These are phyloP conservation scores for Anthopleura xanthogrammica DNA, from an alignment of 92 coral and sea anemone genomes.

Conservation along the genomic window DNA sequence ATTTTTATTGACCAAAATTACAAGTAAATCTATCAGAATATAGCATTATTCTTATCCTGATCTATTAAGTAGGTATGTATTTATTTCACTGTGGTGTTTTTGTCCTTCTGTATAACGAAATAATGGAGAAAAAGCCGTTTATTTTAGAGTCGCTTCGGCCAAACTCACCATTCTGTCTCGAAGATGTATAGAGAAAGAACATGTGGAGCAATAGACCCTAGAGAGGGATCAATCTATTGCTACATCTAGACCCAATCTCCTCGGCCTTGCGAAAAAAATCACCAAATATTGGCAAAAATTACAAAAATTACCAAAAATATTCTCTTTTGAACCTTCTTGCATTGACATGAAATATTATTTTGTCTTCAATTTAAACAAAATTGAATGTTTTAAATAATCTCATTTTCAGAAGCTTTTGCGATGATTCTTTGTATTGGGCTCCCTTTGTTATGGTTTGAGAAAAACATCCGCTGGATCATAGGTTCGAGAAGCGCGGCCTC, in stretches of 20 bases:
- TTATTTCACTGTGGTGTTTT: not conserved
- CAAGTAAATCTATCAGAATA: not conserved
- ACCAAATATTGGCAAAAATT: not conserved
- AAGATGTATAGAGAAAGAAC: conserved; percentile 50
- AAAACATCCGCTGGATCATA: not conserved
- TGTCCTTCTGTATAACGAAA: not conserved
- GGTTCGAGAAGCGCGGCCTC: conserved; percentile 39
- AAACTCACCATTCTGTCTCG: conserved; percentile 47
- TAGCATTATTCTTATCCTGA: not conserved
- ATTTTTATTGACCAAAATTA: conserved; percentile 8
- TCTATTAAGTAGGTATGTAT: not conserved
- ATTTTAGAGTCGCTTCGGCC: not conserved
- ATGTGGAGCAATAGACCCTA: conserved; percentile 47
- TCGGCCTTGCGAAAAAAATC: not conserved
- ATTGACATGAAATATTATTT: too few species aligned
- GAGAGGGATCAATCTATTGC: conserved; percentile 29
- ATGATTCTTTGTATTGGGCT: not conserved
- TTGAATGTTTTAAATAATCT: too few species aligned
- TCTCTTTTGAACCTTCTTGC: not conserved
- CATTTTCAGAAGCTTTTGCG: too few species aligned
- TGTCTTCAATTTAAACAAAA: too few species aligned
- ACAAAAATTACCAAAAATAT: not conserved
- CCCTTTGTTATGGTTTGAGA: not conserved
- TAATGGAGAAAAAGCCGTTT: conserved; percentile 8
- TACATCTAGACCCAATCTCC: not conserved